Percentiles rank a stretch among this genome's conserved stretches.
phyloP scores from a whole-genome alignment of 2,797 vertebrate species.

The Hybognathus amarus region DNA sequence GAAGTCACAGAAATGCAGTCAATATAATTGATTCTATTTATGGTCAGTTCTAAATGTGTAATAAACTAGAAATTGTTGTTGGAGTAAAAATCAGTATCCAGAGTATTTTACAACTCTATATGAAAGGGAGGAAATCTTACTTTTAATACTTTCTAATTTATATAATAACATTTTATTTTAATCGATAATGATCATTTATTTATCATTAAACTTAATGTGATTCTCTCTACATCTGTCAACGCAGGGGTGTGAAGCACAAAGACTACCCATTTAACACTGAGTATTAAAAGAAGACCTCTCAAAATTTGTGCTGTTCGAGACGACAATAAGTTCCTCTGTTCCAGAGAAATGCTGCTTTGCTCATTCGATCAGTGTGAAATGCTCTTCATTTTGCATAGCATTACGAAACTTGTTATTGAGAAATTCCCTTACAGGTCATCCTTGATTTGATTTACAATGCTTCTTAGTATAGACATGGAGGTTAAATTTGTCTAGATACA shows the following conservation, averaged over 20 bases:
- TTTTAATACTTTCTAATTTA: neutral
- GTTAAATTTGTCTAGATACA: neutral
- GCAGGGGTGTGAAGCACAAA: conserved; percentile 73
- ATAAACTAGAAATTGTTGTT: neutral
- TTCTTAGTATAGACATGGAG: neutral
- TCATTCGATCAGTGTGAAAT: conserved; percentile 3
- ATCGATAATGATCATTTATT: too few species aligned
- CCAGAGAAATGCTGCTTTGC: neutral
- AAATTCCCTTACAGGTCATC: neutral
- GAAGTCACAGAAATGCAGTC: neutral
- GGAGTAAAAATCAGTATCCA: neutral
- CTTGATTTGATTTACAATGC: neutral
- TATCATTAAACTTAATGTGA: neutral
- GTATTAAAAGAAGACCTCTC: conserved; percentile 60
- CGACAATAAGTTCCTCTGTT: neutral
- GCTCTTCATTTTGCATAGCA: neutral
- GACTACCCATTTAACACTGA: conserved; percentile 76
- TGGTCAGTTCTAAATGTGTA: neutral
- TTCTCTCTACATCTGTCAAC: neutral
- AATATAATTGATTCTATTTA: neutral
- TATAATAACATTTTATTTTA: too few species aligned
- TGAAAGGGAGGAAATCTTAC: neutral
- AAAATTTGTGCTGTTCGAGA: neutral
- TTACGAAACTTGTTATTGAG: neutral
- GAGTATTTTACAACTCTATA: neutral